Conservation (phyloP, 2,797 vertebrate genomes). For the Peromyscus aztecus region DNA sequence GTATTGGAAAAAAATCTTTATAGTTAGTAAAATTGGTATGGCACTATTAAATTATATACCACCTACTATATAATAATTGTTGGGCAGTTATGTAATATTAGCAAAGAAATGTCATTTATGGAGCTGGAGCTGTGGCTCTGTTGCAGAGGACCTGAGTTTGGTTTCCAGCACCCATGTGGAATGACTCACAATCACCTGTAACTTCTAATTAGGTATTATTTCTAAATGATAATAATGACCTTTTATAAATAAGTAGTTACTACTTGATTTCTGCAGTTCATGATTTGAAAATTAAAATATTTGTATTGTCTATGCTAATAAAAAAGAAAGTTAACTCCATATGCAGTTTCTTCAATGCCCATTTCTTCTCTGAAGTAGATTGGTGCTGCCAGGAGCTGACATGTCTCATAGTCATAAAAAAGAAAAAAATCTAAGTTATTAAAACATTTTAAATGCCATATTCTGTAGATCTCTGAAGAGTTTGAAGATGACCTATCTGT, state of each 20-base stretch:
- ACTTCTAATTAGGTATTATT: background rate
- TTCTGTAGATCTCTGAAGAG: too few relatives aligned
- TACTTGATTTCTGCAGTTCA: background rate
- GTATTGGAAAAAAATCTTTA: background rate
- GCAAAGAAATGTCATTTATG: background rate
- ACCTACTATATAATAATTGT: background rate
- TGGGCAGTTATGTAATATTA: background rate
- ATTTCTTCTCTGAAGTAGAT: too few relatives aligned
- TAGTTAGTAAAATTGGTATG: background rate
- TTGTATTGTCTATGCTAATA: background rate
- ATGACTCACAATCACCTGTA: background rate
- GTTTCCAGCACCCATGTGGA: background rate
- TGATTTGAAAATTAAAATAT: slow-evolving; percentile 45
- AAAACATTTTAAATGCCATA: too few relatives aligned
- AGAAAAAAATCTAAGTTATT: too few relatives aligned
- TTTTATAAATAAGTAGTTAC: slow-evolving; percentile 29
- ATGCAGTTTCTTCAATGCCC: too few relatives aligned
- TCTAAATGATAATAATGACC: slow-evolving; percentile 23
- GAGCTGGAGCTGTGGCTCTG: background rate
- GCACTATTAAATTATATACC: slow-evolving; percentile 9
- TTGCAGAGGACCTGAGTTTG: background rate
- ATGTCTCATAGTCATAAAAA: too few relatives aligned
- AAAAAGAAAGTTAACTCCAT: too few relatives aligned
- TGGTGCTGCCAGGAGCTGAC: too few relatives aligned
- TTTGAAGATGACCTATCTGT: too few relatives aligned